Evolutionary conservation across 1,140 invertebrate species (phyloP).

Genomic region (Cotesia glomerata): DNA sequence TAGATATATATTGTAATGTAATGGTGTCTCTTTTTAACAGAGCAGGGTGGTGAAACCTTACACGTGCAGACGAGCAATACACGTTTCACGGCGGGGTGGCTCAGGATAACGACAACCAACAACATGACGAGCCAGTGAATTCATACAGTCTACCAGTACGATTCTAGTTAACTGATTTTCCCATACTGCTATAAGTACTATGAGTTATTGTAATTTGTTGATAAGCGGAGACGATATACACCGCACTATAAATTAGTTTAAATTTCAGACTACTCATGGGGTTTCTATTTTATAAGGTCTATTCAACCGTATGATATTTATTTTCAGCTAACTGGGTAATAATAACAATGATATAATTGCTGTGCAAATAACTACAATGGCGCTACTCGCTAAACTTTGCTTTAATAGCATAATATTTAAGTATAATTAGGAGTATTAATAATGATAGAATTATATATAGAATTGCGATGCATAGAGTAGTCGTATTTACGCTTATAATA

Average conservation of each 20-base stretch:
- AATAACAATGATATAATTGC: background rate
- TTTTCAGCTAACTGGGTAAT: background rate
- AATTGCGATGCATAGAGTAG: too few relatives aligned
- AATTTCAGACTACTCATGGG: background rate
- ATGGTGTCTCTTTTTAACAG: background rate
- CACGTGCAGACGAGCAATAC: constrained; percentile 21
- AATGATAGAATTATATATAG: too few relatives aligned
- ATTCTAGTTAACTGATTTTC: constrained; percentile 10
- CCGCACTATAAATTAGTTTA: background rate
- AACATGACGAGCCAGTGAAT: constrained; percentile 18
- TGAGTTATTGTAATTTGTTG: constrained; percentile 18
- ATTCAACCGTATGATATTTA: too few relatives aligned
- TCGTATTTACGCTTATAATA: too few relatives aligned
- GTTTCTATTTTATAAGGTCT: background rate
- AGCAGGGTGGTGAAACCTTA: background rate
- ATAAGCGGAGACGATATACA: background rate
- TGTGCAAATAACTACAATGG: too few relatives aligned
- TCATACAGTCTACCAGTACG: background rate
- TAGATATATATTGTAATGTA: background rate
- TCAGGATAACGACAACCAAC: constrained; percentile 18
- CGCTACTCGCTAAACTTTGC: too few relatives aligned
- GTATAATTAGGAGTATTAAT: too few relatives aligned
- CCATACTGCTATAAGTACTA: background rate
- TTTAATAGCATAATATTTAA: too few relatives aligned
- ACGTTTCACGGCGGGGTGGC: constrained; percentile 12